Evolutionary conservation across 2,888 invertebrate species (phyloP), one percentile per base, ranked within the genome.

Genomic region (Phaonia tiefii): DNA sequence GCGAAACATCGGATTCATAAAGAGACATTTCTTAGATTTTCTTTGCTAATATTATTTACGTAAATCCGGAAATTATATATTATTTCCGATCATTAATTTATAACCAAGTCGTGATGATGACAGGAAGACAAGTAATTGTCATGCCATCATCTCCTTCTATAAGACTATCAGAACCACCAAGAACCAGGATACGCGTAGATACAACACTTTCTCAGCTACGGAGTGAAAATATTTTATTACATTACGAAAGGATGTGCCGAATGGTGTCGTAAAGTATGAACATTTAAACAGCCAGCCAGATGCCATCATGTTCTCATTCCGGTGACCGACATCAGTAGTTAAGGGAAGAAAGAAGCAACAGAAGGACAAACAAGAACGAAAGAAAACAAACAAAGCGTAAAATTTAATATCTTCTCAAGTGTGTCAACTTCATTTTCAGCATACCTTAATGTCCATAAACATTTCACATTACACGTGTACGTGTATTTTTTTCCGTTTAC

Each of bases 61-160:
- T n/a, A 46, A 46, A 82, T 63, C 56, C 80, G 82, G 80, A 83
- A 79, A 80, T 80, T 83, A 67, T 65, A 63, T 73, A 42, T 75
- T 37, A 70, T 70, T 79, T 81, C 72, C 72, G 63, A 76, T 73
- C 56, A 13, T 51, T 25, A 13, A n/a, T 44, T 42, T 54, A 15
- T 60, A 51, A 44, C 54, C 25, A 54, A 54, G 25, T 22, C 4
- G 2, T 54, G 54, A 13, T 25, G 54, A 54, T 13, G 25, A 54
- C 54, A 25, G 54, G 13, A 54, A 54, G 25, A 25, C 13, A 54
- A 54, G 25, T 25, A 22, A 54, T 54, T 54, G 0, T 2, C 13
- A 10, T 25, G 5, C 11, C 54, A 54, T 2, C 54, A 31, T 8
- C 31, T n/a, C 31, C 31, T 31, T 31, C n/a, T n/a, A n/a, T n/a